Percentiles rank a stretch among this genome's conserved stretches.
phyloP scores from a whole-genome alignment of 2,797 vertebrate genomes.

The Muscicapa striata region DNA sequence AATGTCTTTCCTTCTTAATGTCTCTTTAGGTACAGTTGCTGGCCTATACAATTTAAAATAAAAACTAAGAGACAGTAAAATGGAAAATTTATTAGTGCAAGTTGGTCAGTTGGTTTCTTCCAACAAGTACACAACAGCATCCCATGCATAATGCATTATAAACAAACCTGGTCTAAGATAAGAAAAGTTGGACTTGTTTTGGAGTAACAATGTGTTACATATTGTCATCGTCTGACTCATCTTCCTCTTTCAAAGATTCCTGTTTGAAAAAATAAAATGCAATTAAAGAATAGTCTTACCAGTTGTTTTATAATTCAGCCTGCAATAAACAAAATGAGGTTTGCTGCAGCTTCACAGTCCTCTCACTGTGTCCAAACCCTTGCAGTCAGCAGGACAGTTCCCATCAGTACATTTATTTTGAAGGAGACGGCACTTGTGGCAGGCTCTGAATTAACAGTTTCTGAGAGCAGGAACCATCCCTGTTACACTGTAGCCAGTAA shows the following conservation, averaged over 20 bases:
- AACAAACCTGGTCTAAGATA: slow-evolving; percentile 51
- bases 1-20: background rate
- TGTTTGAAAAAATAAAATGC: slow-evolving; percentile 61
- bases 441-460: background rate
- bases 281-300: background rate
- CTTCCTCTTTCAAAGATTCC: slow-evolving; percentile 98
- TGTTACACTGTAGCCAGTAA: background rate
- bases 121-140: slow-evolving; percentile 51
- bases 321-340: background rate
- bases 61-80: slow-evolving; percentile 49
- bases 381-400: background rate
- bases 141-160: slow-evolving; percentile 42
- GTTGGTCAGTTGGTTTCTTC: slow-evolving; percentile 51
- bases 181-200: slow-evolving; percentile 28
- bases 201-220: slow-evolving; percentile 84
- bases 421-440: background rate
- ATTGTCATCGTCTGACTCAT: slow-evolving; percentile 98
- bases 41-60: background rate
- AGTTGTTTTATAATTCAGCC: background rate
- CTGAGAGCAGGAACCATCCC: background rate
- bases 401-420: background rate
- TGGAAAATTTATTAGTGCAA: slow-evolving; percentile 72
- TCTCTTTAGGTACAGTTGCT: background rate
- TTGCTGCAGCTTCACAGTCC: background rate
- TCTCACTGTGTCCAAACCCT: background rate